Evolutionary conservation across 2,113 vertebrate genomes (phyloP), one percentile per base, ranked within the genome.

Genomic region (Gymnogyps californianus): DNA sequence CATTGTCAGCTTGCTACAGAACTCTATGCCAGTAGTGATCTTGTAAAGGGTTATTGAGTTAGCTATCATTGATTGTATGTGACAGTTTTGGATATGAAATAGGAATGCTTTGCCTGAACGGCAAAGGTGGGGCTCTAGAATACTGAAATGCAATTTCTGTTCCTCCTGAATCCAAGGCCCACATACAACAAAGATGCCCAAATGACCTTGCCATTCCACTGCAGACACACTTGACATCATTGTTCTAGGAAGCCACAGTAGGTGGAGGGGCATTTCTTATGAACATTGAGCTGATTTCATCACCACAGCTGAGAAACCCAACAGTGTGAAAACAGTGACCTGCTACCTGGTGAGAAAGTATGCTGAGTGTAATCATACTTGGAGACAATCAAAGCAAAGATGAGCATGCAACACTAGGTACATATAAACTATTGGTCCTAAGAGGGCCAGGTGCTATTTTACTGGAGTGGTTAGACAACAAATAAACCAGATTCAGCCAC

Each of bases 141-240:
- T 51, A 59, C 21, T 61, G 55, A 85, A 78, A 82, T 52, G 6
- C 3, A 65, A 38, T 31, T 74, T 84, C 17, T 47, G 3, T 57
- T 85, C 8, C 6, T 89, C 24, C 32, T 52, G 10, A 62, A 87
- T 83, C 13, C 46, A 66, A 42, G 32, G 52, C 21, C 26, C 11
- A 67, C 13, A 16, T 16, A 16, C 7, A 82, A 75, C 10, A 91
- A 52, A 75, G 16, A 75, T 22, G 13, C 34, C 13, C 29, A 85
- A 78, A 85, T 0, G 2, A 74, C 25, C 19, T 70, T 78, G 26
- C 29, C 26, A 31, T 78, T 64, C 19, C 55, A 69, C 44, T 84
- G 19, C 29, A 26, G 13, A n/a, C 20, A 61, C 5, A 44, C 1
- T 0, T 44, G n/a, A 69, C 3, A 25, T 31, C 1, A 5, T 36